Evolutionary conservation across 2,113 vertebrate genomes (phyloP), one percentile per base, ranked within the genome.

Genomic region (Periophthalmodon schlosseri): DNA sequence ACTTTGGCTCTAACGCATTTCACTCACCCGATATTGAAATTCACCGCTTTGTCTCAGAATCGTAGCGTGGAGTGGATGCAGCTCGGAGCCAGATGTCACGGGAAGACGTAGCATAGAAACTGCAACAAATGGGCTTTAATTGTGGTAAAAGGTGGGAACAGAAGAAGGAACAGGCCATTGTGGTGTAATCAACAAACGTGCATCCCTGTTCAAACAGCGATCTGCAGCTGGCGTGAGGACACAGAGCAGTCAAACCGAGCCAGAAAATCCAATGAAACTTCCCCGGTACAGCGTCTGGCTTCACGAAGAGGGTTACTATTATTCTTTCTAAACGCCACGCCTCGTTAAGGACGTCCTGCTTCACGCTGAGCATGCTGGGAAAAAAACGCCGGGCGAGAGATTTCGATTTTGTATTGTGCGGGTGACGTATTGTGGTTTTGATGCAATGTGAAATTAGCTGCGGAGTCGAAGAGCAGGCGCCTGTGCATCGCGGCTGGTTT

Each of bases 61-160:
- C 85, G 79, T 77, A 39, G 78, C 82, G 85, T 84, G 78, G 78
- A 86, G 85, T 82, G 77, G 73, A 61, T 90, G 84, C 83, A 91
- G 86, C 87, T 90, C 88, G 84, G 80, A 83, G 77, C 89, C 89
- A 92, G 87, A 91, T 87, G 86, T 90, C 88, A 87, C 61, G 50
- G 73, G 69, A 77, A 86, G 81, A 34, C 75, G 50, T 13, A 14
- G 84, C 89, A 83, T 82, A 64, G 83, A 88, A 90, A 88, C 76
- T 77, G 82, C 78, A 80, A 80, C 83, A 91, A 90, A 89, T 84
- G 83, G 88, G 91, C 85, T 85, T 91, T 91, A 87, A 91, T 92
- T 87, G 88, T 76, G 73, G 81, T 61, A 74, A 85, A 83, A 84
- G 73, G 74, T 82, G 60, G 34, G n/a, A 56, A 36, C 13, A 33